A percentile compares a stretch with the other conserved stretches of the same genome.
phyloP scores from a whole-genome alignment of 2,113 vertebrate genomes.

The Phocoena sinus region DNA sequence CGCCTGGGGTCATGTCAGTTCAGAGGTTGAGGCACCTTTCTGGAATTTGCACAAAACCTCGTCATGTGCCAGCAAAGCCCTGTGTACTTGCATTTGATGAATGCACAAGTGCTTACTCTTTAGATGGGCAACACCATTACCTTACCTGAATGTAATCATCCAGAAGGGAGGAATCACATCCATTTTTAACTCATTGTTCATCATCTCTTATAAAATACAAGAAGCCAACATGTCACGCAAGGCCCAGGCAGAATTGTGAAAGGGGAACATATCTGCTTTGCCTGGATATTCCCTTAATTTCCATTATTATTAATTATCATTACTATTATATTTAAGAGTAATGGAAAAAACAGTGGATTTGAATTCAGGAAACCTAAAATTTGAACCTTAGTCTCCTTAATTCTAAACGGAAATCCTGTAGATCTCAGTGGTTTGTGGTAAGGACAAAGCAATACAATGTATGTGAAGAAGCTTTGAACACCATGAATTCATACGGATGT shows the following conservation, averaged over 20 bases:
- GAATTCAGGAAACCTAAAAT: neutral
- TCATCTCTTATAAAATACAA: neutral
- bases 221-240: neutral
- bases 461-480: neutral
- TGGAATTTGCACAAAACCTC: neutral
- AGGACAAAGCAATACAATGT: neutral
- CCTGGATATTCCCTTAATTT: neutral
- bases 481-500: neutral
- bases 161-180: neutral
- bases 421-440: neutral
- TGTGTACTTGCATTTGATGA: neutral
- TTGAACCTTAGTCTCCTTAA: neutral
- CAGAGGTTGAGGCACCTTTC: neutral
- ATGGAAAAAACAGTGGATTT: neutral
- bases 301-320: neutral
- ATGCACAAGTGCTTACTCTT: neutral
- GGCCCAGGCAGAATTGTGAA: neutral
- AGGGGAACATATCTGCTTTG: neutral
- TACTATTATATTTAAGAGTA: neutral
- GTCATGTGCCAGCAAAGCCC: neutral
- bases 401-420: neutral
- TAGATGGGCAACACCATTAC: neutral
- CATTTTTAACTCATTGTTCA: neutral
- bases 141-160: neutral
- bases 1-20: neutral